Evolutionary conservation across 2,113 vertebrate species (phyloP).

Genomic region (Recurvirostra avosetta): DNA sequence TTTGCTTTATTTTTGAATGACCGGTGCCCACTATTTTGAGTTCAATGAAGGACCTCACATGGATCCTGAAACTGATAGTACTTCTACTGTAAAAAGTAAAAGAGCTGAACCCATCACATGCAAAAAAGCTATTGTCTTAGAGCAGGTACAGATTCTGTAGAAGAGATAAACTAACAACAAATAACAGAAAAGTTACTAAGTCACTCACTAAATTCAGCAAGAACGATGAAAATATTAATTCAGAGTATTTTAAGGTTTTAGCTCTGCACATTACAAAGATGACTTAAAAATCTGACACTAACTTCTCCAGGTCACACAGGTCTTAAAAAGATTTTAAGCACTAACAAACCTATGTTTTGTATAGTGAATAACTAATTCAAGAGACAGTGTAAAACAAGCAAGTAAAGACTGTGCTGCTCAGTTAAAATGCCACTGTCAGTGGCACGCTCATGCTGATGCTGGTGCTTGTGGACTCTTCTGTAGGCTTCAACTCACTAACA

Average conservation of each 20-base stretch:
- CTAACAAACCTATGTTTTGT: background rate
- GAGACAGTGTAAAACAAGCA: background rate
- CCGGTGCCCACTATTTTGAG: background rate
- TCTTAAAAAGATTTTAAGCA: background rate
- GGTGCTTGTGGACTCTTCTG: background rate
- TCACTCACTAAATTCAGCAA: background rate
- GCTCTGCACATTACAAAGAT: background rate
- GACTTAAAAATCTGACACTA: background rate
- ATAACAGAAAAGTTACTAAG: background rate
- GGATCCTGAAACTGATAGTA: background rate
- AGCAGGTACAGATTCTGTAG: background rate
- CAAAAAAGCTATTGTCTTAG: background rate
- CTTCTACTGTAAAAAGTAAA: background rate
- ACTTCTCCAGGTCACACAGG: background rate
- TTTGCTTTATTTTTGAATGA: background rate
- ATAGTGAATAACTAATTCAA: background rate
- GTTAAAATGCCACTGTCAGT: background rate
- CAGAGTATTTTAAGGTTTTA: background rate
- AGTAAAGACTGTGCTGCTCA: background rate
- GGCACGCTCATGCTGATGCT: background rate
- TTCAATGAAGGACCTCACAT: background rate
- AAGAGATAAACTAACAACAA: background rate
- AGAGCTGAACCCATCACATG: background rate
- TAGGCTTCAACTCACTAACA: background rate
- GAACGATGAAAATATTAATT: background rate